Evolutionary conservation across 2,797 vertebrate species (phyloP).

Genomic region (Phyllotis vaccarum): DNA sequence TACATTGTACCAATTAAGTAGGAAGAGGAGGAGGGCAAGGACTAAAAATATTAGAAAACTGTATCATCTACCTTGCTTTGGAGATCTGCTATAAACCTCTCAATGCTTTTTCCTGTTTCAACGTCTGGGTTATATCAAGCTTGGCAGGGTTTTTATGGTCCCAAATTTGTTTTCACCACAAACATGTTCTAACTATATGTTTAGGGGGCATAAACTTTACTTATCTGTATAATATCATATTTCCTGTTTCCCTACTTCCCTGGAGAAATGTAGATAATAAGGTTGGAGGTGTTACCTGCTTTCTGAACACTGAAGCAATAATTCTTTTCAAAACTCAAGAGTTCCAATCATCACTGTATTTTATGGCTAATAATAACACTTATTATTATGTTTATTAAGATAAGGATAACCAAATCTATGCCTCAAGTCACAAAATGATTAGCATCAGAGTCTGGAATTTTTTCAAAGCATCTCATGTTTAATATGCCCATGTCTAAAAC

Average conservation of each 20-base stretch:
- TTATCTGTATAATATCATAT: slow-evolving; percentile 36
- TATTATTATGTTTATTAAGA: slow-evolving; percentile 57
- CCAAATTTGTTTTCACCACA: slow-evolving; percentile 42
- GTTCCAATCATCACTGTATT: slow-evolving; percentile 44
- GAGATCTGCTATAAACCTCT: background rate
- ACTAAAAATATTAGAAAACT: background rate
- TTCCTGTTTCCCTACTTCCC: slow-evolving; percentile 22
- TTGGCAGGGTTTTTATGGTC: background rate
- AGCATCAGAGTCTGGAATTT: background rate
- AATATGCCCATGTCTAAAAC: slow-evolving; percentile 17
- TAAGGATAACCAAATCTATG: slow-evolving; percentile 55
- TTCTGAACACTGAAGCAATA: slow-evolving; percentile 58
- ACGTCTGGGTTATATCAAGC: slow-evolving; percentile 9
- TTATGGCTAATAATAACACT: slow-evolving; percentile 32
- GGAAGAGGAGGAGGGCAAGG: background rate
- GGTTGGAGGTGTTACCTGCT: slow-evolving; percentile 19
- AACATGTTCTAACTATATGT: slow-evolving; percentile 57
- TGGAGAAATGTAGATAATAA: slow-evolving; percentile 52
- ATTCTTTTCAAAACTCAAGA: slow-evolving; percentile 58
- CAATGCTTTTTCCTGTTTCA: background rate
- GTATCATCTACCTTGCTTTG: slow-evolving; percentile 35
- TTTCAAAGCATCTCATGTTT: background rate
- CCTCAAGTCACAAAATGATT: slow-evolving; percentile 45
- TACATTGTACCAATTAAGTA: background rate
- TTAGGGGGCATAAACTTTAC: background rate